Conservation (phyloP, 2,888 invertebrate genomes). For the Apoda limacodes region DNA sequence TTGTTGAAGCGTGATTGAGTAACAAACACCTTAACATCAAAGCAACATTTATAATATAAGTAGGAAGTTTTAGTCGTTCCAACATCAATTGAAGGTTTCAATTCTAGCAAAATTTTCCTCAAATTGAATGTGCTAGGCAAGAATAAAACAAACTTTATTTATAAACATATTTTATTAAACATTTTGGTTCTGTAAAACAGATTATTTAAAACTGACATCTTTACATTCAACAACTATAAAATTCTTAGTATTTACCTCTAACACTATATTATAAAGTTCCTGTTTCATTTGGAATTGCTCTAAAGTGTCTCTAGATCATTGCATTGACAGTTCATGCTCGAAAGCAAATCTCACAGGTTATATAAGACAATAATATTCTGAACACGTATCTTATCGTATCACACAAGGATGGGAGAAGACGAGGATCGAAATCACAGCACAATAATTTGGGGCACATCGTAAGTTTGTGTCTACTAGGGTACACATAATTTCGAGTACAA, state of each 20-base stretch:
- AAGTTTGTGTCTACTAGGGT: no score
- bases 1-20: no score
- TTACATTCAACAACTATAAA: constrained; percentile 70
- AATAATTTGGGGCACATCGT: no score
- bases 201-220: constrained; percentile 68
- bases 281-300: constrained; percentile 43
- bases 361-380: constrained; percentile 35
- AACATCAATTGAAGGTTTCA: no score
- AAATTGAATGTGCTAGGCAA: no score
- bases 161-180: constrained; percentile 69
- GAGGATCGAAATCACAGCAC: no score
- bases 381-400: constrained; percentile 55
- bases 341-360: constrained; percentile 25
- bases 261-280: constrained; percentile 46
- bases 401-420: constrained; percentile 44
- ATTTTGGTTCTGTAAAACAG: constrained; percentile 64
- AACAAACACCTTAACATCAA: no score
- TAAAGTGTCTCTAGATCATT: constrained; percentile 32
- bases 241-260: constrained; percentile 59
- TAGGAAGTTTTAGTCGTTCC: no score
- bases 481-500: no score
- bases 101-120: no score
- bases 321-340: constrained; percentile 26
- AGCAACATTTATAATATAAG: no score
- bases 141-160: constrained; percentile 37